Percentiles rank a stretch among this genome's conserved stretches.
Evolutionary conservation across 1,140 invertebrate genomes (phyloP).

Genomic region (Melanaphis sacchari): DNA sequence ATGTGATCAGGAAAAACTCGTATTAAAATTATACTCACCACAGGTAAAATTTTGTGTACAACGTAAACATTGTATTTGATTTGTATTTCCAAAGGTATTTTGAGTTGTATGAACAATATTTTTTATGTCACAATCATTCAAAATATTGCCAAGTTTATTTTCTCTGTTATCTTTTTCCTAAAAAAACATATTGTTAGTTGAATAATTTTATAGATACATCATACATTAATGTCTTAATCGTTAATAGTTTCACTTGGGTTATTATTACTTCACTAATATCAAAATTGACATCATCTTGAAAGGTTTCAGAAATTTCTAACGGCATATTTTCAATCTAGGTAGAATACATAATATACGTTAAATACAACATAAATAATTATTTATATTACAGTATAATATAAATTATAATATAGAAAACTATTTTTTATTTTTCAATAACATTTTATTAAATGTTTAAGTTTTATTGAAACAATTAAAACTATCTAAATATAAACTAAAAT

Average conservation of each 20-base stretch:
- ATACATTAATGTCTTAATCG: neutral
- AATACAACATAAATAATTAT: neutral
- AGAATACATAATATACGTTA: neutral
- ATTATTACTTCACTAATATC: neutral
- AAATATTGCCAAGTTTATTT: neutral
- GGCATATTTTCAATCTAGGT: neutral
- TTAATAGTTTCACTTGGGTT: neutral
- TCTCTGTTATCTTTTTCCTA: conserved; percentile 31
- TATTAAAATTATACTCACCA: conserved; percentile 19
- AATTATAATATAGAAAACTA: neutral
- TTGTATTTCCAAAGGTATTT: neutral
- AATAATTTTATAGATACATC: neutral
- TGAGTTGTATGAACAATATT: neutral
- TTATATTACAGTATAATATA: too few species aligned
- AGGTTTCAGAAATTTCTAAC: neutral
- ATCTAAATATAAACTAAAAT: neutral
- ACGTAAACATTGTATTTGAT: conserved; percentile 49
- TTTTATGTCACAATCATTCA: neutral
- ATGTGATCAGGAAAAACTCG: neutral
- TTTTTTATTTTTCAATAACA: too few species aligned
- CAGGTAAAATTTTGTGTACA: conserved; percentile 17
- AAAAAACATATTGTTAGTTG: neutral
- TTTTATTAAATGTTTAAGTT: too few species aligned
- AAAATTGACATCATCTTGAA: neutral
- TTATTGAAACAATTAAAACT: too few species aligned